Percentiles rank a stretch among this genome's conserved stretches.
These are phyloP conservation scores for Chionodraco myersi DNA, from an alignment of 2,113 vertebrate genomes.

Conservation along the genomic window DNA sequence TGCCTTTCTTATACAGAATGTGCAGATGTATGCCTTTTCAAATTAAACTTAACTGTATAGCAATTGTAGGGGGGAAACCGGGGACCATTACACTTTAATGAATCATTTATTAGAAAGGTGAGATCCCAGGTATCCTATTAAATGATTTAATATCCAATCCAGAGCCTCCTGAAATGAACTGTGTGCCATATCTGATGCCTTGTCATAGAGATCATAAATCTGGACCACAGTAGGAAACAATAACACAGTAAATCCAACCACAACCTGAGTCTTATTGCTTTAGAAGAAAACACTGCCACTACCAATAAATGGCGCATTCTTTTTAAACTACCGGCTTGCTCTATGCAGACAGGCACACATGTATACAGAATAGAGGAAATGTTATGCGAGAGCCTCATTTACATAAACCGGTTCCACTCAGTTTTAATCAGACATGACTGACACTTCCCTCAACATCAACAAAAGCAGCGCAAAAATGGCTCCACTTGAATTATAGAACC, in stretches of 20 bases:
- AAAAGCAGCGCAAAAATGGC: slow-evolving; percentile 27
- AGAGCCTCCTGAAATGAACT: slow-evolving; percentile 44
- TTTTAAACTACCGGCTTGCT: slow-evolving; percentile 22
- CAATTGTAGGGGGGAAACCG: slow-evolving; percentile 46
- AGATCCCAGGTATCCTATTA: slow-evolving; percentile 71
- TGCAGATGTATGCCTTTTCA: slow-evolving; percentile 5
- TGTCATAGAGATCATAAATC: slow-evolving; percentile 16
- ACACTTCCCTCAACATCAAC: slow-evolving; percentile 57
- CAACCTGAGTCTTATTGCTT: slow-evolving; percentile 10
- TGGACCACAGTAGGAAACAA: slow-evolving; percentile 2
- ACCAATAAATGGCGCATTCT: not conserved
- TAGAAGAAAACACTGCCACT: slow-evolving; percentile 1
- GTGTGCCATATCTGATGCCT: slow-evolving; percentile 20
- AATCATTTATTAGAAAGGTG: slow-evolving; percentile 78
- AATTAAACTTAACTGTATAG: slow-evolving; percentile 24
- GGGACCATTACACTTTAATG: slow-evolving; percentile 63
- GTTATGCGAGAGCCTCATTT: slow-evolving; percentile 37
- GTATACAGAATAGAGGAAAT: slow-evolving; percentile 20
- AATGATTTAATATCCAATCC: slow-evolving; percentile 75
- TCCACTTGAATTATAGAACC: slow-evolving; percentile 39
- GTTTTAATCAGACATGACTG: slow-evolving; percentile 67
- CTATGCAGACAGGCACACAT: slow-evolving; percentile 9
- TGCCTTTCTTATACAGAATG: not conserved
- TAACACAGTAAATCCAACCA: slow-evolving; percentile 6
- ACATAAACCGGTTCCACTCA: slow-evolving; percentile 56